Percentiles rank a stretch among this genome's conserved stretches.
Conservation (phyloP, 2,797 vertebrate genomes). For the Prionace glauca region DNA sequence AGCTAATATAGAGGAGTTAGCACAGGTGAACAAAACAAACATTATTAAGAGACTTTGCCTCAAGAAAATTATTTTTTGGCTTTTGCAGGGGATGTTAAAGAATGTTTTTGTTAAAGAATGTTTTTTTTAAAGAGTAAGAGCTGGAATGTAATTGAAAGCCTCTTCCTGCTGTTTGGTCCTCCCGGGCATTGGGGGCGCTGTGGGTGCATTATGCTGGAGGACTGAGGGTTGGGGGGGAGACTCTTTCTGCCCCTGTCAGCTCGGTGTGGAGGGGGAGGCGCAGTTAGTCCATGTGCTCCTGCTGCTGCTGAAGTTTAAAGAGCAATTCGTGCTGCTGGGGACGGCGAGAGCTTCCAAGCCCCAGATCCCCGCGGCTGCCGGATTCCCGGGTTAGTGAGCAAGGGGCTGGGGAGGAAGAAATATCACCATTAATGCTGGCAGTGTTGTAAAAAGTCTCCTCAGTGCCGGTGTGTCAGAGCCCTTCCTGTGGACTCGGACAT, state of each 20-base stretch:
- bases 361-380: neutral
- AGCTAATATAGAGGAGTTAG: too few species aligned
- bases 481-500: neutral
- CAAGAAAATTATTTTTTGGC: neutral
- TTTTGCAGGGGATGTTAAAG: neutral
- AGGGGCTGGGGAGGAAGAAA: neutral
- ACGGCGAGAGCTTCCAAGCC: too few species aligned
- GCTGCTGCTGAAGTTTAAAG: neutral
- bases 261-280: neutral
- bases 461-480: neutral
- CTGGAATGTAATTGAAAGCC: neutral
- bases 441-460: neutral
- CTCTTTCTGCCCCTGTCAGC: neutral
- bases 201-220: neutral
- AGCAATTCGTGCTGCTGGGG: neutral
- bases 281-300: neutral
- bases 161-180: neutral
- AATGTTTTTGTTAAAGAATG: neutral
- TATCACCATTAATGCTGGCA: neutral
- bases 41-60: too few species aligned
- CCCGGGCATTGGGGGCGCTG: neutral
- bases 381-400: neutral
- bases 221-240: neutral
- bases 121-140: neutral
- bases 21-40: too few species aligned